Percentiles rank a stretch among this genome's conserved stretches.
Conservation (phyloP, 2,888 invertebrate genomes). For the Sinelater perroti region DNA sequence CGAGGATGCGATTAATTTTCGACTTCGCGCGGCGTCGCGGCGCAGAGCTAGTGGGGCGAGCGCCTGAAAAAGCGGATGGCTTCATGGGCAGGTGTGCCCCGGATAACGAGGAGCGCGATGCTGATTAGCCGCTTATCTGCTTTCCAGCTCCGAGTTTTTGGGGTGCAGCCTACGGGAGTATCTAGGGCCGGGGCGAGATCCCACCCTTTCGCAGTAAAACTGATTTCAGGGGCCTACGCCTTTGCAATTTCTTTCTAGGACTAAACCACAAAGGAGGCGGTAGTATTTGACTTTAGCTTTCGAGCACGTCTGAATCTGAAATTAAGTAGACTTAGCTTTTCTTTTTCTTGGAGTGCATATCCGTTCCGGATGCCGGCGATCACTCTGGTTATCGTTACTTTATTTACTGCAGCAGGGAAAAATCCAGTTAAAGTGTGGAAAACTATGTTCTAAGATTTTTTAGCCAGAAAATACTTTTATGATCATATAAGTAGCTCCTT, state of each 20-base stretch:
- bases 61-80: conserved; percentile 4
- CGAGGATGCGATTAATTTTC: conserved; percentile 14
- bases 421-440: no score
- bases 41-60: conserved; percentile 2
- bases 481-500: no score
- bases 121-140: conserved; percentile 17
- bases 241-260: conserved; percentile 7
- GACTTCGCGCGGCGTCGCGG: not conserved
- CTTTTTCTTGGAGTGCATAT: no score
- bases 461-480: no score
- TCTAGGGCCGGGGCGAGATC: not conserved
- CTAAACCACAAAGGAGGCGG: no score
- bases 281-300: no score
- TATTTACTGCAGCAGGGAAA: no score
- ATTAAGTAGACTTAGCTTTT: no score
- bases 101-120: conserved; percentile 15
- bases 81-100: conserved; percentile 14
- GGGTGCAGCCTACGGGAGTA: not conserved
- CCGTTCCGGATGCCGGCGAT: no score
- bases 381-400: no score
- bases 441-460: no score
- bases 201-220: conserved; percentile 6
- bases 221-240: not conserved
- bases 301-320: no score
- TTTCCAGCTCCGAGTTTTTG: not conserved